Percentiles rank a stretch among this genome's conserved stretches.
Evolutionary conservation across 2,888 invertebrate genomes (phyloP).

Genomic region (Ophion slaviceki): DNA sequence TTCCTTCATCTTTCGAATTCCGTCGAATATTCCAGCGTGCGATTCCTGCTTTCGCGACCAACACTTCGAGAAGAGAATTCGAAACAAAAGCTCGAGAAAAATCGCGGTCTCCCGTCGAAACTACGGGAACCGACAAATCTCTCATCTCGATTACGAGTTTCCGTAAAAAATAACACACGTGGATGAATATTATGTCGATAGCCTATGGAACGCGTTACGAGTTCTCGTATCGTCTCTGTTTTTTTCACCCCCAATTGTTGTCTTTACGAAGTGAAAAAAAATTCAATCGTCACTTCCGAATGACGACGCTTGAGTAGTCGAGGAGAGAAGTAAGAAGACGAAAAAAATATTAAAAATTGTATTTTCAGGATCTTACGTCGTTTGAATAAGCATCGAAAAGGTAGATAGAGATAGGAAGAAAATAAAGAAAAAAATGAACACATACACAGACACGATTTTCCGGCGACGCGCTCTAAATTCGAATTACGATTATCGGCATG

Average conservation of each 20-base stretch:
- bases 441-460: conserved; percentile 2
- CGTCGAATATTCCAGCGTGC: background rate
- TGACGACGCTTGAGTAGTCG: conserved; percentile 30
- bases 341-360: conserved; percentile 44
- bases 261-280: conserved; percentile 31
- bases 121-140: background rate
- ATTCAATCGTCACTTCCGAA: conserved; percentile 20
- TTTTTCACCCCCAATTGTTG: background rate
- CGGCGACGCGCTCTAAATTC: conserved; percentile 50
- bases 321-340: conserved; percentile 18
- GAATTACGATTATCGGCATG: background rate
- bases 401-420: conserved; percentile 16
- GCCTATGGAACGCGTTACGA: conserved; percentile 8
- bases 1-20: background rate
- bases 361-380: conserved; percentile 57
- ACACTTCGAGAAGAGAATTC: background rate
- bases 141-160: background rate
- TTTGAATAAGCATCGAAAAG: conserved; percentile 44
- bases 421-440: conserved; percentile 7
- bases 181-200: background rate
- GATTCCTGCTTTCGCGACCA: background rate
- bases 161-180: conserved; percentile 9
- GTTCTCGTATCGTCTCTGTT: too few species aligned
- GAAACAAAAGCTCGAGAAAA: background rate
- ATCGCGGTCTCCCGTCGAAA: too few species aligned